Conservation (phyloP, 1,140 invertebrate species). For the Heterodera schachtii region DNA sequence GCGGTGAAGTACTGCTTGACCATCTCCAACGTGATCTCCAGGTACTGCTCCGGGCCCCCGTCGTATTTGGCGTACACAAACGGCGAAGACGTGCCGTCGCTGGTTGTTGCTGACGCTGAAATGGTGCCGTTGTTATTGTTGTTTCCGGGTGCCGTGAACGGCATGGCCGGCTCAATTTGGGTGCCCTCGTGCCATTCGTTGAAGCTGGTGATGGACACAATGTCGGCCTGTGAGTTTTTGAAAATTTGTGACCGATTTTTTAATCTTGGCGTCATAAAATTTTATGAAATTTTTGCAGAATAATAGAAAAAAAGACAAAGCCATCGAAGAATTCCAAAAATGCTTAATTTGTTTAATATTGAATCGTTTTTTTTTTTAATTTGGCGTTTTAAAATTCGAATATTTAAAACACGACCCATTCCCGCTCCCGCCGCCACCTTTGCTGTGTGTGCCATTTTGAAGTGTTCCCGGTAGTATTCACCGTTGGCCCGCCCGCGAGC, state of each 20-base stretch:
- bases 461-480: constrained; percentile 67
- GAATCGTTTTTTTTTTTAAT: too few relatives aligned
- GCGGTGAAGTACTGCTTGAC: constrained; percentile 55
- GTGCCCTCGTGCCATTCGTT: constrained; percentile 72
- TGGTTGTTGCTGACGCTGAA: too few relatives aligned
- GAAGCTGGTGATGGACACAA: constrained; percentile 69
- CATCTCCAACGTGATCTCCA: constrained; percentile 57
- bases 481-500: constrained; percentile 66
- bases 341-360: too few relatives aligned
- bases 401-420: too few relatives aligned
- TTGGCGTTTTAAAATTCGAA: too few relatives aligned
- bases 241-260: too few relatives aligned
- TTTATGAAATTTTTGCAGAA: too few relatives aligned
- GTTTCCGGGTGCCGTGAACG: constrained; percentile 36
- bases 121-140: not conserved
- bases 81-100: constrained; percentile 30
- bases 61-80: constrained; percentile 45
- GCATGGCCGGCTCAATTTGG: constrained; percentile 69
- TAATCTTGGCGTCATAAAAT: too few relatives aligned
- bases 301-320: too few relatives aligned
- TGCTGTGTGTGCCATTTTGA: constrained; percentile 65
- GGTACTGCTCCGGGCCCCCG: constrained; percentile 49
- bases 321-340: too few relatives aligned
- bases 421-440: constrained; percentile 25
- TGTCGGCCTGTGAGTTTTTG: constrained; percentile 42